phyloP scores from a whole-genome alignment of 2,113 vertebrate genomes.

The Callipepla californica region DNA sequence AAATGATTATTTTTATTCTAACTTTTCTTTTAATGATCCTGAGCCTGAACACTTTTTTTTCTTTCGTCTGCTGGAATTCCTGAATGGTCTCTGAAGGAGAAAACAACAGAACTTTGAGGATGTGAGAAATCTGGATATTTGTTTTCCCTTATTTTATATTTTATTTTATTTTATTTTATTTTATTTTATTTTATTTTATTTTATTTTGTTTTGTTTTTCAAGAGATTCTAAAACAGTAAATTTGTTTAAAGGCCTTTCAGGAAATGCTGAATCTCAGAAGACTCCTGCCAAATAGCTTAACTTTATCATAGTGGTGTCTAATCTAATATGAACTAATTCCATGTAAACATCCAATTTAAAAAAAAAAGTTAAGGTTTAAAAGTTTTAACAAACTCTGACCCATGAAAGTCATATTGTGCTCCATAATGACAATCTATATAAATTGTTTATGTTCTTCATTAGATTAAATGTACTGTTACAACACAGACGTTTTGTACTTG shows the following conservation, averaged over 20 bases:
- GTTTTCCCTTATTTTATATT: constrained; percentile 49
- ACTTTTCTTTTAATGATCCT: constrained; percentile 17
- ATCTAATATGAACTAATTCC: constrained; percentile 49
- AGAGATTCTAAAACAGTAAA: constrained; percentile 54
- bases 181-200: constrained; percentile 39
- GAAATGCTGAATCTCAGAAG: constrained; percentile 63
- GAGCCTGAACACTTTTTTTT: not conserved
- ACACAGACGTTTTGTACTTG: not conserved
- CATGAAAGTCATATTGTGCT: not conserved
- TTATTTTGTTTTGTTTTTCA: constrained; percentile 44
- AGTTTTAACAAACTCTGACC: not conserved
- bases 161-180: constrained; percentile 51
- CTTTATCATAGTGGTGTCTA: constrained; percentile 56
- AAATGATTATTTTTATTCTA: not conserved
- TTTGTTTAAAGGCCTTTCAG: constrained; percentile 49
- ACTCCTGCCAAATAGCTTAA: constrained; percentile 63
- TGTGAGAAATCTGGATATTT: constrained; percentile 43
- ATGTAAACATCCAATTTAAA: not conserved
- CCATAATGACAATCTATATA: not conserved
- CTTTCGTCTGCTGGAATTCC: constrained; percentile 40
- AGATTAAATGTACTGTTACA: constrained; percentile 30
- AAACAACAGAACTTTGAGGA: not conserved
- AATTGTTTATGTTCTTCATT: not conserved
- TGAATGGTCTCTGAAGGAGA: constrained; percentile 27
- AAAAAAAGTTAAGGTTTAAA: not conserved